A percentile compares a stretch with the other conserved stretches of the same genome.
Evolutionary conservation across 2,888 invertebrate genomes (phyloP).

Genomic region (Autographa gamma): DNA sequence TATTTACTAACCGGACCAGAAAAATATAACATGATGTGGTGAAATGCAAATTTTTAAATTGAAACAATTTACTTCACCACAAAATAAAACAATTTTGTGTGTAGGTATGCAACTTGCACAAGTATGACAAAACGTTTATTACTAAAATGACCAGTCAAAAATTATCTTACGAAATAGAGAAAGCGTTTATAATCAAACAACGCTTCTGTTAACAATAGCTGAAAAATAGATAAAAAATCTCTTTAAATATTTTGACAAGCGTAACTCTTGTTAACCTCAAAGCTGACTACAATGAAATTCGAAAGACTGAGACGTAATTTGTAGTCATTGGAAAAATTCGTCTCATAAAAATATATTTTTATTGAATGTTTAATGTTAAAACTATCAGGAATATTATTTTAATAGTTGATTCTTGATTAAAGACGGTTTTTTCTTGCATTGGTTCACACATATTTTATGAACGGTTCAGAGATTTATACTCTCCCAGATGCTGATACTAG

Average conservation of each 20-base stretch:
- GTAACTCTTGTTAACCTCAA: constrained; percentile 28
- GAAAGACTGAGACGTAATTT: neutral
- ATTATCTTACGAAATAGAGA: constrained; percentile 43
- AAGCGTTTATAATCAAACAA: constrained; percentile 51
- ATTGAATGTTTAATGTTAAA: too few species aligned
- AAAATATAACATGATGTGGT: too few species aligned
- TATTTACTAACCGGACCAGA: too few species aligned
- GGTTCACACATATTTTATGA: neutral
- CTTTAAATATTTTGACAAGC: constrained; percentile 19
- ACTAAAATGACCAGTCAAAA: constrained; percentile 14
- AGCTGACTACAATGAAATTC: constrained; percentile 21
- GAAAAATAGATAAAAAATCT: constrained; percentile 26
- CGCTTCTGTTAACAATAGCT: constrained; percentile 46
- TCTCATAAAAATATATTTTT: neutral
- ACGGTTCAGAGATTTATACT: neutral
- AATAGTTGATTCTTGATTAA: neutral
- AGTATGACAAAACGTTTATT: constrained; percentile 11
- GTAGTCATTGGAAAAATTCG: neutral
- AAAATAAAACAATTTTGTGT: constrained; percentile 9
- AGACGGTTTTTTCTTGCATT: neutral
- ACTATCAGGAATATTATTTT: neutral
- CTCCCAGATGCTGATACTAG: neutral
- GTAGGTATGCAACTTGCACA: constrained; percentile 25
- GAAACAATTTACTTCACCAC: neutral
- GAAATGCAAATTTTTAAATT: too few species aligned